A percentile compares a stretch with the other conserved stretches of the same genome.
Evolutionary conservation across 2,888 invertebrate species (phyloP).

Genomic region (Plebejus melissa): DNA sequence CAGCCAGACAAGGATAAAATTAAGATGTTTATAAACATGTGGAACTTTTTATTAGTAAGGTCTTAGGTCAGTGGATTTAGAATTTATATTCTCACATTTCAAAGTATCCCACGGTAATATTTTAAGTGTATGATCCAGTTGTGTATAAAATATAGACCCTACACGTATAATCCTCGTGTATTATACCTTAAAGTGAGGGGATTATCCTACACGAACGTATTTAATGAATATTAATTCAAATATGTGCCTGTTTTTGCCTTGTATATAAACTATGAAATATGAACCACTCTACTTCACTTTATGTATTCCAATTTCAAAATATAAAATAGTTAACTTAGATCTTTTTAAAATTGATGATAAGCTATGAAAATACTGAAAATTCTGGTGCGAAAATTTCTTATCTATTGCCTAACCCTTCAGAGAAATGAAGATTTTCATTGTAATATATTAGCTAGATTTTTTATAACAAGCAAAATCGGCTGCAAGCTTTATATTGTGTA

Average conservation of each 20-base stretch:
- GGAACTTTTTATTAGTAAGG: too few relatives aligned
- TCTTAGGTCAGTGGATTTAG: too few relatives aligned
- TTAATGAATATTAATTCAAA: slow-evolving; percentile 4
- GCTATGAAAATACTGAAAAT: slow-evolving; percentile 2
- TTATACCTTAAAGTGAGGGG: neutral
- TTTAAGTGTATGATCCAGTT: neutral
- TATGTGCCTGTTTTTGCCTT: slow-evolving; percentile 1
- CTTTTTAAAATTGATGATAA: neutral
- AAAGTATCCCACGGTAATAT: neutral
- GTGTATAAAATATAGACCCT: neutral
- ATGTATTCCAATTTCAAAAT: neutral
- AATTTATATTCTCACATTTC: too few relatives aligned
- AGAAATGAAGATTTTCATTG: neutral
- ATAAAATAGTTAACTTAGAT: neutral
- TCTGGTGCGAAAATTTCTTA: neutral
- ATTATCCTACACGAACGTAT: neutral
- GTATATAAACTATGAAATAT: neutral
- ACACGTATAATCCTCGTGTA: neutral
- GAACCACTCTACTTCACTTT: neutral
- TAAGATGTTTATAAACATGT: too few relatives aligned
- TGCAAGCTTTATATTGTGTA: too few relatives aligned
- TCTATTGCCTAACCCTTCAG: neutral
- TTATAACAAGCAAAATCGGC: too few relatives aligned
- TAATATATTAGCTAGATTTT: neutral
- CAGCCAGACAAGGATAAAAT: too few relatives aligned